A percentile compares a stretch with the other conserved stretches of the same genome.
These are phyloP conservation scores for Drosophila birchii DNA, from an alignment of 2,888 invertebrate genomes.

Conservation along the genomic window DNA sequence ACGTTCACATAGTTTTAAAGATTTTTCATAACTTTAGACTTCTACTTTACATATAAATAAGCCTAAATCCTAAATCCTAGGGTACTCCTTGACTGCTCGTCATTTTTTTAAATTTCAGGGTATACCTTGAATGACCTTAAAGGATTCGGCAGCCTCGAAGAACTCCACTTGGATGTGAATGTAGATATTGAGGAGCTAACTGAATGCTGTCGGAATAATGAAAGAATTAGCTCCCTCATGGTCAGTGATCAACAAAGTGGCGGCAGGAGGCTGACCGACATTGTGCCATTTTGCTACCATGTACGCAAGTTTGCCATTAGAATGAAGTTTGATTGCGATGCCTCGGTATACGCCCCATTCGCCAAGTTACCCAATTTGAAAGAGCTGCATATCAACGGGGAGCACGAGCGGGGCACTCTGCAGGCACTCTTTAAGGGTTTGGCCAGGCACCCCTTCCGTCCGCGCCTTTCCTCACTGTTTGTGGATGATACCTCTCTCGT, in stretches of 20 bases:
- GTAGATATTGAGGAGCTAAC: constrained; percentile 7
- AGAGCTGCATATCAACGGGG: constrained; percentile 1
- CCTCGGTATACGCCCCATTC: constrained; percentile 6
- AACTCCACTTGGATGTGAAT: neutral
- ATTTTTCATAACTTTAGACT: neutral
- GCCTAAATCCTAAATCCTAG: neutral
- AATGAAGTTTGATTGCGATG: constrained; percentile 3
- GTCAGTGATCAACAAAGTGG: neutral
- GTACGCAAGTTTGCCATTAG: neutral
- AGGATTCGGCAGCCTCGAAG: constrained; percentile 3
- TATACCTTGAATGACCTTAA: constrained; percentile 4
- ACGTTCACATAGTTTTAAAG: neutral
- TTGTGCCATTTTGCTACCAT: constrained; percentile 1
- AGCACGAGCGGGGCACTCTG: constrained; percentile 4
- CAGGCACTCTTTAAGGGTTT: neutral
- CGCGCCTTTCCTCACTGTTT: neutral
- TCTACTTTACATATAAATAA: neutral
- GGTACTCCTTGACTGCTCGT: neutral
- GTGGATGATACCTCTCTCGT: neutral
- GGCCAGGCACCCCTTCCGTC: no score
- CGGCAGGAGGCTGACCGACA: constrained; percentile 4
- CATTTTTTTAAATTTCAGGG: neutral
- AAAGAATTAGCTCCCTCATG: neutral
- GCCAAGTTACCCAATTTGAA: neutral
- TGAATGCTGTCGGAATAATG: neutral